Conservation (phyloP, 2,797 vertebrate genomes). For the Hippoglossus hippoglossus region DNA sequence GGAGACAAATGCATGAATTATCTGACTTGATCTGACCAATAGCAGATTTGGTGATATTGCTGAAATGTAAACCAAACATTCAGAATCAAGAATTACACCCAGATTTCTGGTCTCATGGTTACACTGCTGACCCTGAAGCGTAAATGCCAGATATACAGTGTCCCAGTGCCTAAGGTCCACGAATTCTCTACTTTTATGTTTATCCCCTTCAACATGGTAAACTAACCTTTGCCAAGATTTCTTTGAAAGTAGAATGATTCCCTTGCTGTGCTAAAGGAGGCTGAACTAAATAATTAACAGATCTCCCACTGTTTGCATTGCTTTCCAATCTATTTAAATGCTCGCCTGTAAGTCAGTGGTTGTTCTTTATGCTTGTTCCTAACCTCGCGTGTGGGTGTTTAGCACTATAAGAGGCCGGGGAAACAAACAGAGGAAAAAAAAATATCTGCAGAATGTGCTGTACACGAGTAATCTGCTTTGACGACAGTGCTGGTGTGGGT, state of each 20-base stretch:
- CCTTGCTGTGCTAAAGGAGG: slow-evolving; percentile 31
- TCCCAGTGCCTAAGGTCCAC: too few species aligned
- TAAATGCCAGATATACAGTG: too few species aligned
- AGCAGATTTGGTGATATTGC: too few species aligned
- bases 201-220: not conserved
- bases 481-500: slow-evolving; percentile 61
- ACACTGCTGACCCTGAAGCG: too few species aligned
- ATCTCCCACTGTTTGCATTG: slow-evolving; percentile 36
- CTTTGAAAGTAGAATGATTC: slow-evolving; percentile 18
- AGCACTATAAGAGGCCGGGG: slow-evolving; percentile 48
- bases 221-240: slow-evolving; percentile 1
- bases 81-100: too few species aligned
- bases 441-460: slow-evolving; percentile 42
- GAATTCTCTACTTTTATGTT: too few species aligned
- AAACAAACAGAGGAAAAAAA: slow-evolving; percentile 33
- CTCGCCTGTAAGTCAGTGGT: slow-evolving; percentile 40
- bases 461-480: slow-evolving; percentile 65
- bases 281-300: slow-evolving; percentile 55
- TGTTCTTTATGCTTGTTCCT: slow-evolving; percentile 43
- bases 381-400: slow-evolving; percentile 65
- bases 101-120: too few species aligned
- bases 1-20: too few species aligned
- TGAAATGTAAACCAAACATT: too few species aligned
- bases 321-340: slow-evolving; percentile 46
- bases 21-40: too few species aligned